These are phyloP conservation scores for Gadus chalcogrammus DNA, from an alignment of 2,113 vertebrate species.

Conservation along the genomic window DNA sequence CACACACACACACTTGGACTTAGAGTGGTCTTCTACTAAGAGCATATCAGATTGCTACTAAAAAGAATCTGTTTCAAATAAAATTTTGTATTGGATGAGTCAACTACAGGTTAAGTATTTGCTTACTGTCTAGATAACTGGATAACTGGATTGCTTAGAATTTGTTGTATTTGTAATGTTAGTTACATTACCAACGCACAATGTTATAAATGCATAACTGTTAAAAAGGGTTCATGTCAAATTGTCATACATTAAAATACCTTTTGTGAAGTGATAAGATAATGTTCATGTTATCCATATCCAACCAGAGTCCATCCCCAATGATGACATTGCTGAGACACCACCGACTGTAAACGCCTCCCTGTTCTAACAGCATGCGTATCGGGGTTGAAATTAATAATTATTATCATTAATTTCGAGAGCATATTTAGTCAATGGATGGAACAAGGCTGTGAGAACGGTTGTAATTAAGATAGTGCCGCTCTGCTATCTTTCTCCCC, in stretches of 20 bases:
- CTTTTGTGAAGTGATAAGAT: background rate
- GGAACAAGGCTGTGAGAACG: slow-evolving; percentile 12
- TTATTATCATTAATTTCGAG: slow-evolving; percentile 2
- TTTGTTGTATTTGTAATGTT: background rate
- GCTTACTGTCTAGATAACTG: no score
- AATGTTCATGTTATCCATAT: background rate
- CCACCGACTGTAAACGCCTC: no score
- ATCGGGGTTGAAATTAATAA: background rate
- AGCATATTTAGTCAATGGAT: slow-evolving; percentile 12
- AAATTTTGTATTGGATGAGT: background rate
- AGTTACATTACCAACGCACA: slow-evolving; percentile 1
- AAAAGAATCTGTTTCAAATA: background rate
- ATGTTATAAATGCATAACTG: background rate
- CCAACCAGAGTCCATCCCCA: no score
- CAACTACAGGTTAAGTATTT: background rate
- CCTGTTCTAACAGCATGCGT: background rate
- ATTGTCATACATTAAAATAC: background rate
- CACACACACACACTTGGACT: background rate
- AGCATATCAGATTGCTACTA: slow-evolving; percentile 7
- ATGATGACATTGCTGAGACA: no score
- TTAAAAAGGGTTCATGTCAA: no score
- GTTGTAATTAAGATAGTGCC: slow-evolving; percentile 6
- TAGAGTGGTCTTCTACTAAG: slow-evolving; percentile 1
- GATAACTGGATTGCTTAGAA: no score
- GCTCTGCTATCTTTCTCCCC: slow-evolving; percentile 1